Percentiles rank a stretch among this genome's conserved stretches.
Conservation (phyloP, 2,113 vertebrate species). For the Nycticebus coucang region DNA sequence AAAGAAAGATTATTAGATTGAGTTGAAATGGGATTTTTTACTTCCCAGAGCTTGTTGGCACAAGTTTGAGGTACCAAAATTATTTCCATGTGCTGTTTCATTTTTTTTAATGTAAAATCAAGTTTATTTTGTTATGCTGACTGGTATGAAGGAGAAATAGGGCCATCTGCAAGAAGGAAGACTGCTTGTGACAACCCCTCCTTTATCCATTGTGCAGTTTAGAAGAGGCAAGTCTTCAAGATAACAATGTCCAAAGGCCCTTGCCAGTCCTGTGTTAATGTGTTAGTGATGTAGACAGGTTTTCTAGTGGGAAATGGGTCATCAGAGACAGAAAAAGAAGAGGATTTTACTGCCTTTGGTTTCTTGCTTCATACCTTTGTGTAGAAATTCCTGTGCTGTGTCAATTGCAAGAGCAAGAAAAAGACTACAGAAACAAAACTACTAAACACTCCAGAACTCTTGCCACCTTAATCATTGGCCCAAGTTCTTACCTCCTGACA, state of each 20-base stretch:
- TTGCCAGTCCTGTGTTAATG: not conserved
- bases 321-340: not conserved
- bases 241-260: not conserved
- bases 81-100: not conserved
- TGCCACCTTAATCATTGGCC: not conserved
- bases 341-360: not conserved
- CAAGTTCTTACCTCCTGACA: not conserved
- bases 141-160: not conserved
- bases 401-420: not conserved
- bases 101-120: conserved; percentile 26
- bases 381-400: not conserved
- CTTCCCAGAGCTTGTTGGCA: not conserved
- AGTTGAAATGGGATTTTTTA: not conserved
- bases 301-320: not conserved
- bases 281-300: not conserved
- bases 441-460: not conserved
- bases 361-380: not conserved
- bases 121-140: conserved; percentile 30
- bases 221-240: not conserved
- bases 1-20: not conserved
- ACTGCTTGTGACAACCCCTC: not conserved
- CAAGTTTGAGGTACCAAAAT: not conserved
- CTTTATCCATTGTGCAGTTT: not conserved
- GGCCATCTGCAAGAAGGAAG: not conserved
- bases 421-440: not conserved